Evolutionary conservation across 2,113 vertebrate genomes (phyloP).

Genomic region (Pteronura brasiliensis): DNA sequence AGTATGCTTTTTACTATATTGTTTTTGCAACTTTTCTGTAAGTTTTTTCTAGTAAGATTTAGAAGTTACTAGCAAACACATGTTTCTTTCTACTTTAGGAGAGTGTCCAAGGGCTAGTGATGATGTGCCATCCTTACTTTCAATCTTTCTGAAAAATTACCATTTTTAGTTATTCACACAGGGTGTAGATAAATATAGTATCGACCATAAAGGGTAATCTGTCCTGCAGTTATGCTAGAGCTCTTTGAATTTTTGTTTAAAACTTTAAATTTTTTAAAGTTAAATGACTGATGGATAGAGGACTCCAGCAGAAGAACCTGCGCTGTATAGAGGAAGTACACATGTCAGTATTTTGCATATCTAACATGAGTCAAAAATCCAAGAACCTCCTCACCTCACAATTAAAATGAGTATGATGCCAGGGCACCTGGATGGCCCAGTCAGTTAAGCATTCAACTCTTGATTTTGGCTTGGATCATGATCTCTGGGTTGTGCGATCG

Average conservation of each 20-base stretch:
- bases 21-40: not conserved
- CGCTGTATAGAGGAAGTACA: not conserved
- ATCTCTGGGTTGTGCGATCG: not conserved
- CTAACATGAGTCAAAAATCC: slow-evolving; percentile 28
- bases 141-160: not conserved
- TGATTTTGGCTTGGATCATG: not conserved
- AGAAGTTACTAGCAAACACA: not conserved
- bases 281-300: not conserved
- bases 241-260: slow-evolving; percentile 3
- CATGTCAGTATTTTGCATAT: not conserved
- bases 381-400: not conserved
- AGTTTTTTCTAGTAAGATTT: not conserved
- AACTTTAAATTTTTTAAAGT: not conserved
- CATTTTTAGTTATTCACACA: not conserved
- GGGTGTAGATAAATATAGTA: not conserved
- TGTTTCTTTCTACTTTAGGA: not conserved
- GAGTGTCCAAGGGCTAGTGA: not conserved
- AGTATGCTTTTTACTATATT: not conserved
- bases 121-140: not conserved
- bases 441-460: not conserved
- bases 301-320: not conserved
- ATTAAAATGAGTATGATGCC: not conserved
- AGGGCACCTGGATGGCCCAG: not conserved
- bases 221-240: not conserved
- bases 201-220: not conserved